Base-by-base conservation (phyloP, 2,113 vertebrate genomes). In the Climacteris rufus region DNA sequence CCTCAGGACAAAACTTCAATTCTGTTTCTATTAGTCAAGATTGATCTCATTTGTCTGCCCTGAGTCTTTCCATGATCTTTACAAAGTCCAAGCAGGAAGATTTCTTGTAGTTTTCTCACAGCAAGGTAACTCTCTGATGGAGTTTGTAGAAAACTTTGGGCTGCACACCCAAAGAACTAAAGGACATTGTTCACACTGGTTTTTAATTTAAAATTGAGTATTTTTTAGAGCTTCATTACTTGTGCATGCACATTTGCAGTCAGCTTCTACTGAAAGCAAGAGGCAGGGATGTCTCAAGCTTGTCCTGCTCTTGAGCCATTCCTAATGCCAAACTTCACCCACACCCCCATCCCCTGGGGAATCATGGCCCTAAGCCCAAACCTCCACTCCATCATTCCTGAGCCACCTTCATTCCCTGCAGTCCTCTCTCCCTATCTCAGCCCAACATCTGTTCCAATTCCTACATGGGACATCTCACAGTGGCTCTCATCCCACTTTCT, bases 81-180 rank as follows among this genome's bases (percentile, higher is more conserved):
- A 45, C 15, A 2, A 71, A 68, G 35, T 6, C 40, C 44, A 66
- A 15, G 28, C 5, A 10, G 0, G 0, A 47, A 23, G 27, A 11
- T 25, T 39, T 68, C 50, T 40, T 35, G 8, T 15, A 45, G 10
- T 30, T 63, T 70, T 66, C 20, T 50, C 70, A 49, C 13, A 84
- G 11, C 9, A 87, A n/a, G 9, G 8, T 35, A 72, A 60, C 3
- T 13, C 18, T 37, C 68, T 35, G 9, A 40, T 7, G 6, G 27
- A 68, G 23, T 35, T 40, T 2, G 11, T 37, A 25, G 7, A 52
- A 60, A 72, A n/a, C 15, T 52, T 63, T 18, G 37, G 33, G 13
- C 45, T 53, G 27, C 9, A 7, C 15, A 37, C 12, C 6, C 6
- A 7, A 70, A 56, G 10, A 49, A n/a, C 49, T 40, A 40, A 6